phyloP scores from a whole-genome alignment of 1,140 invertebrate species.

The Anthonomus grandis region DNA sequence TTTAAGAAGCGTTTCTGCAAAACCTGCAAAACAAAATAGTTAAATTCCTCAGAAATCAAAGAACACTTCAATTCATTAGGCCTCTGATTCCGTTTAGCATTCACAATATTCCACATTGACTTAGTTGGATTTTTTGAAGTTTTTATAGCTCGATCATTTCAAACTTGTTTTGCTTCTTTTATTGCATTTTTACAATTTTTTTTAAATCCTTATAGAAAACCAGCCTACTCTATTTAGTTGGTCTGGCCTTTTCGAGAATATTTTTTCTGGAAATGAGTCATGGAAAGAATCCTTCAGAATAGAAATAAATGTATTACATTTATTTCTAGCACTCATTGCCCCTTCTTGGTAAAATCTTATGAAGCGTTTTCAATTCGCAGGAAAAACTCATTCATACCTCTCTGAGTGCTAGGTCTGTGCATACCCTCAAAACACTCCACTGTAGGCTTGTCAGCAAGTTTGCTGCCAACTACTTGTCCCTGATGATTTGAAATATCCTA shows the following conservation, averaged over 20 bases:
- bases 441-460: conserved; percentile 2
- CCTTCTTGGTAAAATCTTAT: background rate
- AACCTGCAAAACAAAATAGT: background rate
- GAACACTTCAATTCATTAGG: background rate
- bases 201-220: background rate
- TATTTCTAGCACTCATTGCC: background rate
- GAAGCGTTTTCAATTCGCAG: background rate
- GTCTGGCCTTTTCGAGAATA: background rate
- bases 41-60: background rate
- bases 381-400: background rate
- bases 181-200: background rate
- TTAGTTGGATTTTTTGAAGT: too few species aligned
- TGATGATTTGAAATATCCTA: background rate
- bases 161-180: background rate
- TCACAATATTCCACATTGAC: too few species aligned
- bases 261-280: too few species aligned
- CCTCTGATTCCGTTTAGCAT: too few species aligned
- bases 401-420: background rate
- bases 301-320: background rate
- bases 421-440: too few species aligned
- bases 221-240: background rate
- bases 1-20: background rate
- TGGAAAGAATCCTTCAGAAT: too few species aligned
- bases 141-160: too few species aligned
- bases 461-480: background rate